These are phyloP conservation scores for Cuculus canorus DNA, from an alignment of 2,797 vertebrate species.

Conservation along the genomic window DNA sequence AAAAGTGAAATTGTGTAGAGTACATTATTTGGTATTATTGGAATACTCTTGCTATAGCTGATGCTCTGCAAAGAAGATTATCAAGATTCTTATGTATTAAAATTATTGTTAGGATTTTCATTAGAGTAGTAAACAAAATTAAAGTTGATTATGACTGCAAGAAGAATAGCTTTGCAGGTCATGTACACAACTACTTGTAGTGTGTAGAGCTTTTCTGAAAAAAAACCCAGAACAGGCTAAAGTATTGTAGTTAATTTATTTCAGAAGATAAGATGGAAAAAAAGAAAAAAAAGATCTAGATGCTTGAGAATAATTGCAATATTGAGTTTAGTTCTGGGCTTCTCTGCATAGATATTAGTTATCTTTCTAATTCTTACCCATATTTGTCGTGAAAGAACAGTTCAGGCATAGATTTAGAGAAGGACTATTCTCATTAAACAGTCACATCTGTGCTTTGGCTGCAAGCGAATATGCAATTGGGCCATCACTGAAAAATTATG, in stretches of 20 bases:
- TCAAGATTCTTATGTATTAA: not conserved
- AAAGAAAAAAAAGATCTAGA: not conserved
- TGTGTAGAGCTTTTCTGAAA: not conserved
- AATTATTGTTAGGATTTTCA: not conserved
- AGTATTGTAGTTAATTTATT: not conserved
- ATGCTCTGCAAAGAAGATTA: not conserved
- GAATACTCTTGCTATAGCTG: not conserved
- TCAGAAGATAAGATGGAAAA: not conserved
- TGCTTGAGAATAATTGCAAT: conserved; percentile 6
- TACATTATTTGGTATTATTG: not conserved
- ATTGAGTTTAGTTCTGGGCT: conserved; percentile 31
- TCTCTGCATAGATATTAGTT: not conserved
- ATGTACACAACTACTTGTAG: not conserved
- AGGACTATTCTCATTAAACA: conserved; percentile 14
- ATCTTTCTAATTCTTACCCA: not conserved
- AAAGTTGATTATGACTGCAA: not conserved
- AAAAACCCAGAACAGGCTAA: not conserved
- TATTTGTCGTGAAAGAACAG: not conserved
- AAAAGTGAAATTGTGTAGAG: not conserved
- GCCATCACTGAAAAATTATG: conserved; percentile 48
- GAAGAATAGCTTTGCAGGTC: not conserved
- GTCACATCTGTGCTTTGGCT: conserved; percentile 42
- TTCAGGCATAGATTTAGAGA: conserved; percentile 2
- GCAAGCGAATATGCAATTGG: not conserved
- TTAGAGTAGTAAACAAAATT: not conserved